Conservation (phyloP, 2,113 vertebrate genomes). For the Pampusana beccarii region DNA sequence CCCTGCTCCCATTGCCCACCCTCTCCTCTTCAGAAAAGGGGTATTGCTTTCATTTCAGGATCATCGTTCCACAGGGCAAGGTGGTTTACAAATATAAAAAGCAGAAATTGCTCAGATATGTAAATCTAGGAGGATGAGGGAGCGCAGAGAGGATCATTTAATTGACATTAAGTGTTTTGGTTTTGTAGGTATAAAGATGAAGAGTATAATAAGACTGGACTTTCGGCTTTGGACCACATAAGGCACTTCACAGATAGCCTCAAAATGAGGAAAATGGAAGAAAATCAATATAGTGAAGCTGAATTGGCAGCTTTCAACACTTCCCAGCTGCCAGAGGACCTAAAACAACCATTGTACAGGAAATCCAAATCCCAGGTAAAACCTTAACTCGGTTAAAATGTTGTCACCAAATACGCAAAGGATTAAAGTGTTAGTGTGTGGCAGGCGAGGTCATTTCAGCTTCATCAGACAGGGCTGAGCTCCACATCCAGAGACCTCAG, state of each 20-base stretch:
- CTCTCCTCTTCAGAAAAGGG: neutral
- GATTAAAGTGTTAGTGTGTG: slow-evolving; percentile 16
- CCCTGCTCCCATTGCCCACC: neutral
- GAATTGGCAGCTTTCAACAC: slow-evolving; percentile 85
- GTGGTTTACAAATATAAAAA: neutral
- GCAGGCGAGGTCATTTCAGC: neutral
- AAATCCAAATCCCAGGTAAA: slow-evolving; percentile 99
- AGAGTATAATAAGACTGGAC: slow-evolving; percentile 86
- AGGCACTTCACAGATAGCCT: slow-evolving; percentile 93
- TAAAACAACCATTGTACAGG: slow-evolving; percentile 95
- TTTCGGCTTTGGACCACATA: slow-evolving; percentile 95
- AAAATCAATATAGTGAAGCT: slow-evolving; percentile 88
- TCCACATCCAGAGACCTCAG: neutral
- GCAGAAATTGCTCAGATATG: neutral
- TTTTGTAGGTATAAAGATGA: slow-evolving; percentile 88
- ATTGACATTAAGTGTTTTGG: slow-evolving; percentile 23
- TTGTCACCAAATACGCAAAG: neutral
- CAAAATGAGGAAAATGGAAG: slow-evolving; percentile 91
- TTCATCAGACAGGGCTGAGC: neutral
- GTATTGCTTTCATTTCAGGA: neutral
- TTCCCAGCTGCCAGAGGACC: slow-evolving; percentile 85
- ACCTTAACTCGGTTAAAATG: slow-evolving; percentile 30
- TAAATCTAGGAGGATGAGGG: neutral
- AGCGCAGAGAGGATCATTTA: neutral
- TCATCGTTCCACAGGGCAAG: neutral